Percentiles rank a stretch among this genome's conserved stretches.
Evolutionary conservation across 2,797 vertebrate genomes (phyloP).

Genomic region (Phataginus tetradactyla): DNA sequence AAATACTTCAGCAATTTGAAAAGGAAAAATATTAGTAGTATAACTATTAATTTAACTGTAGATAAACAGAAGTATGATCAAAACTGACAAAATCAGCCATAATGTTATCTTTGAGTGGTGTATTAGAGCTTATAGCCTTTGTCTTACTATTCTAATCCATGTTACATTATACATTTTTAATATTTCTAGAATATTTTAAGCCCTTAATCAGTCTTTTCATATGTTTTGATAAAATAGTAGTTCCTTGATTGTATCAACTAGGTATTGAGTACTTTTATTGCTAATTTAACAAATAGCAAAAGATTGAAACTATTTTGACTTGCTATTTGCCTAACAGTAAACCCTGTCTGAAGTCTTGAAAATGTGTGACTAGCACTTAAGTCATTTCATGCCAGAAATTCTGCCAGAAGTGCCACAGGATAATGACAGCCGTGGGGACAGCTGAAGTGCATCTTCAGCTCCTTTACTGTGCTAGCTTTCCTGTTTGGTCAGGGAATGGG

Average conservation of each 20-base stretch:
- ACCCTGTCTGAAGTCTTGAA: slow-evolving; percentile 3
- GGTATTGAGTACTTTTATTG: not conserved
- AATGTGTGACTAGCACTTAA: slow-evolving; percentile 30
- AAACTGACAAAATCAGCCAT: slow-evolving; percentile 18
- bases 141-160: not conserved
- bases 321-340: slow-evolving; percentile 36
- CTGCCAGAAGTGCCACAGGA: slow-evolving; percentile 33
- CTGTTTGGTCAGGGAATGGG: slow-evolving; percentile 23
- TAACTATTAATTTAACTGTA: slow-evolving; percentile 29
- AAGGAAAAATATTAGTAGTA: slow-evolving; percentile 18
- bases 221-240: not conserved
- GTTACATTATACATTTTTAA: slow-evolving; percentile 11
- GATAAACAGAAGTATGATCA: not conserved
- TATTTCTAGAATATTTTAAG: slow-evolving; percentile 4
- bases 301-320: slow-evolving; percentile 52
- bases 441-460: slow-evolving; percentile 10
- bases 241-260: slow-evolving; percentile 16
- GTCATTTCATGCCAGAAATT: slow-evolving; percentile 35
- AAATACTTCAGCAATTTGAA: slow-evolving; percentile 19
- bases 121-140: not conserved
- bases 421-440: slow-evolving; percentile 26
- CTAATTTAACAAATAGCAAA: slow-evolving; percentile 52
- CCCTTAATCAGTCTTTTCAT: slow-evolving; percentile 1
- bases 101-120: not conserved
- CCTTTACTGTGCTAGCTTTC: slow-evolving; percentile 22